A percentile compares a stretch with the other conserved stretches of the same genome.
phyloP scores from a whole-genome alignment of 2,797 vertebrate genomes.

The Danionella dracula region DNA sequence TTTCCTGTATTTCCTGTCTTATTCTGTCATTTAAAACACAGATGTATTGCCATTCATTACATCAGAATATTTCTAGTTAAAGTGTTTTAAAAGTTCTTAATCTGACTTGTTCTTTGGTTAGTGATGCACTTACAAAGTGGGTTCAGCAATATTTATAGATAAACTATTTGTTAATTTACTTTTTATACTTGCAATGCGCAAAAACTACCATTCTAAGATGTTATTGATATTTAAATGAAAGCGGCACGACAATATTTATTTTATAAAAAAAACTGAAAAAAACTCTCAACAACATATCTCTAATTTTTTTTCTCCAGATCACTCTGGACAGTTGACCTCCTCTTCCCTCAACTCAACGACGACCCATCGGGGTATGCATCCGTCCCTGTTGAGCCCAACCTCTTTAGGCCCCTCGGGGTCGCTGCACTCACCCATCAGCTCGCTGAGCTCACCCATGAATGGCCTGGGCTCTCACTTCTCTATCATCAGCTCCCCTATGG shows the following conservation, averaged over 20 bases:
- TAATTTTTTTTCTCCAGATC: slow-evolving; percentile 67
- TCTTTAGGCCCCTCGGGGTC: slow-evolving; percentile 82
- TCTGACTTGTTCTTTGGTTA: not conserved
- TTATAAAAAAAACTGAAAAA: too few species aligned
- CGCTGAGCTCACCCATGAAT: slow-evolving; percentile 87
- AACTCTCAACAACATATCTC: not conserved
- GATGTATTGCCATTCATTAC: not conserved
- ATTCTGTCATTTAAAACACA: too few species aligned
- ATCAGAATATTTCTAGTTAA: not conserved
- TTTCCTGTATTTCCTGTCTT: too few species aligned
- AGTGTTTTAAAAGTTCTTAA: not conserved
- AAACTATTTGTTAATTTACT: too few species aligned
- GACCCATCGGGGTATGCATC: slow-evolving; percentile 87
- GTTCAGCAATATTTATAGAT: too few species aligned
- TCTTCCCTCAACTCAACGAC: slow-evolving; percentile 82
- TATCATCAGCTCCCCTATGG: slow-evolving; percentile 95
- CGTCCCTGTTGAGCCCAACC: slow-evolving; percentile 78
- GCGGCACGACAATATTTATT: too few species aligned
- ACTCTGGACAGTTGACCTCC: slow-evolving; percentile 81
- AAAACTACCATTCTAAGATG: too few species aligned
- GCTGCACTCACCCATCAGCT: slow-evolving; percentile 91
- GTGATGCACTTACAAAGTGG: too few species aligned
- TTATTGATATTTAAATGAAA: too few species aligned
- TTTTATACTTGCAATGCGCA: too few species aligned
- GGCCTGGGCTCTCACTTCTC: slow-evolving; percentile 89